A percentile compares a stretch with the other conserved stretches of the same genome.
These are phyloP conservation scores for Actinemys pallida DNA, from an alignment of 2,113 vertebrate species.

Conservation along the genomic window DNA sequence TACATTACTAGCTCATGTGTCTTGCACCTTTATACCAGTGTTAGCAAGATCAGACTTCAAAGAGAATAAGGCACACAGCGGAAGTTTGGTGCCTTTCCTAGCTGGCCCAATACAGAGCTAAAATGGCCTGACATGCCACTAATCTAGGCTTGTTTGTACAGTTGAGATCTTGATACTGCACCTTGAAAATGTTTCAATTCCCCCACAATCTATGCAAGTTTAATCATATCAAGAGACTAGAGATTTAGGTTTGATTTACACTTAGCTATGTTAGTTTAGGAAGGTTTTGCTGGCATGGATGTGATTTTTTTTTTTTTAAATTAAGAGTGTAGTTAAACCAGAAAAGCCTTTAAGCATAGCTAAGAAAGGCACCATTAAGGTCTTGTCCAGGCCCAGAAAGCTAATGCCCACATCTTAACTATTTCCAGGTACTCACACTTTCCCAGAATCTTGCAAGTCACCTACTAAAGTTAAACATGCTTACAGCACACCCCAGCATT, in stretches of 20 bases:
- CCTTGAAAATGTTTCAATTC: constrained; percentile 32
- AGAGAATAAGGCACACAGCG: background rate
- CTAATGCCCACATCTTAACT: background rate
- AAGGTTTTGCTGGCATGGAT: constrained; percentile 22
- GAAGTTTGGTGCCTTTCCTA: background rate
- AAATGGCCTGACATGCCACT: background rate
- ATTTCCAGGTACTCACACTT: background rate
- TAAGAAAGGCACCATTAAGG: background rate
- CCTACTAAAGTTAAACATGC: background rate
- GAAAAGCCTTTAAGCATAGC: background rate
- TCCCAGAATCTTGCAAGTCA: background rate
- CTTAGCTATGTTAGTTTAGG: no score
- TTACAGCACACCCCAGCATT: background rate
- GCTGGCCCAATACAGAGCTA: background rate
- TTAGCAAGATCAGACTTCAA: constrained; percentile 52
- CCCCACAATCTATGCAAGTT: constrained; percentile 48
- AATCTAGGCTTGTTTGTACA: constrained; percentile 62
- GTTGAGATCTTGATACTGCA: constrained; percentile 3
- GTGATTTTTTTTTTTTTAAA: background rate
- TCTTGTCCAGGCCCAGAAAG: background rate
- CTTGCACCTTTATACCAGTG: background rate
- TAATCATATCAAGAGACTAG: constrained; percentile 50
- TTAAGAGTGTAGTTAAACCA: background rate
- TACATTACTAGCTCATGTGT: fast-evolving
- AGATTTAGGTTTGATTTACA: constrained; percentile 32